Evolutionary conservation across 2,888 invertebrate genomes (phyloP).

Genomic region (Pseudolycoriella hygida): DNA sequence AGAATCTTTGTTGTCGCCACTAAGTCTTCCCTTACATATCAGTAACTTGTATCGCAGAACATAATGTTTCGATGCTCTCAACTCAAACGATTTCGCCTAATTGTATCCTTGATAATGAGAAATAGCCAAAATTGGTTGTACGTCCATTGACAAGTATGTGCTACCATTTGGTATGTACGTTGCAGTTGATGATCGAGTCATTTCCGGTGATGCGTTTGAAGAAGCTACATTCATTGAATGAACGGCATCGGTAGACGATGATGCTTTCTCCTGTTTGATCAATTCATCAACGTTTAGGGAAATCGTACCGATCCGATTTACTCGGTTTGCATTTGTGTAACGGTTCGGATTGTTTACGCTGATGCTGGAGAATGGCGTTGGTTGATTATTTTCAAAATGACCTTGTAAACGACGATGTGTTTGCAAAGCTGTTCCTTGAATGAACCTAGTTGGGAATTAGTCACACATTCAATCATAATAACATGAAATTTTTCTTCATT

Average conservation of each 20-base stretch:
- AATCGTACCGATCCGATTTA: constrained; percentile 7
- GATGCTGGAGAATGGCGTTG: constrained; percentile 9
- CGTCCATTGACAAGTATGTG: constrained; percentile 4
- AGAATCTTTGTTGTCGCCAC: too few species aligned
- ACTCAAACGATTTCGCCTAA: too few species aligned
- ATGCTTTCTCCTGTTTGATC: neutral
- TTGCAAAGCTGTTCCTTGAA: constrained; percentile 44
- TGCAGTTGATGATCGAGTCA: neutral
- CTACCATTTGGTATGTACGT: constrained; percentile 3
- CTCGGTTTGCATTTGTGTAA: constrained; percentile 10
- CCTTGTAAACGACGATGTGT: constrained; percentile 42
- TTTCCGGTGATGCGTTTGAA: neutral
- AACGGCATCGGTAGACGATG: neutral
- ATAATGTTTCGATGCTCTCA: too few species aligned
- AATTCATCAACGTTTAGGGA: neutral
- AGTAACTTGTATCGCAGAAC: too few species aligned
- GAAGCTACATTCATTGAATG: neutral
- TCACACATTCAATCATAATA: too few species aligned
- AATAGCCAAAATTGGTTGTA: neutral
- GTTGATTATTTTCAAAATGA: constrained; percentile 21
- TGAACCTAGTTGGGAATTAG: constrained; percentile 47
- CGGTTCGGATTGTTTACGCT: constrained; percentile 11
- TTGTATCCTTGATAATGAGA: neutral
- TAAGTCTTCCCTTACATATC: too few species aligned
- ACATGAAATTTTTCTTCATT: too few species aligned